phyloP scores from a whole-genome alignment of 2,113 vertebrate species.

The Amphiprion ocellaris region DNA sequence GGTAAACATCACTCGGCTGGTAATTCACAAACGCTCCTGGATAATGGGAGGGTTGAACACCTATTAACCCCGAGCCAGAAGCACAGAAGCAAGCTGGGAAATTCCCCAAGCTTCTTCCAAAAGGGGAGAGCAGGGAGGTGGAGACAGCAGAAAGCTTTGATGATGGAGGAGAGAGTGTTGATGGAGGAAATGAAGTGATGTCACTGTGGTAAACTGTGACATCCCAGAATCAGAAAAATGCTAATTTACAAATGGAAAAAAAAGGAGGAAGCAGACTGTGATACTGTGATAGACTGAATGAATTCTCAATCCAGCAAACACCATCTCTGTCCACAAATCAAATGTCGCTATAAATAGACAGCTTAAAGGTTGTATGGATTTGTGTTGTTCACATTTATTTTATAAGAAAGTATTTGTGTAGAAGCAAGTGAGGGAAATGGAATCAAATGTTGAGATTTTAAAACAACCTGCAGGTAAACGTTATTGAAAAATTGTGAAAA shows the following conservation, averaged over 20 bases:
- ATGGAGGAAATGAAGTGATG: conserved; percentile 35
- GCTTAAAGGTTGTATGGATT: too few species aligned
- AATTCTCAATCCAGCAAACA: too few species aligned
- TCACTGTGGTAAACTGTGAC: not conserved
- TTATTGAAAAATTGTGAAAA: too few species aligned
- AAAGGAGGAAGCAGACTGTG: too few species aligned
- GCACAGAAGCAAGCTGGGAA: conserved; percentile 93
- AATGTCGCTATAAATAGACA: too few species aligned
- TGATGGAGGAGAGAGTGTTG: conserved; percentile 8
- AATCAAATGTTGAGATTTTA: too few species aligned
- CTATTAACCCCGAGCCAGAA: conserved; percentile 94
- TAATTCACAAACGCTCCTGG: conserved; percentile 93
- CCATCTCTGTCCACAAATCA: too few species aligned
- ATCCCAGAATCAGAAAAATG: conserved; percentile 3
- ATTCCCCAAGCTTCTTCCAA: conserved; percentile 89
- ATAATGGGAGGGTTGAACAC: conserved; percentile 97
- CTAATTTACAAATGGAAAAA: not conserved
- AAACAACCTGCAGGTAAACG: too few species aligned
- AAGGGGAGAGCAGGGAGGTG: conserved; percentile 14
- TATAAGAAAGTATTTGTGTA: too few species aligned
- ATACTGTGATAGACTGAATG: not conserved
- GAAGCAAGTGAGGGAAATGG: too few species aligned
- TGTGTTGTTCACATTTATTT: too few species aligned
- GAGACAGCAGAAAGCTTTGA: conserved; percentile 22
- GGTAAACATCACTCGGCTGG: conserved; percentile 96